Evolutionary conservation across 2,113 vertebrate species (phyloP).

Genomic region (Nerophis ophidion): DNA sequence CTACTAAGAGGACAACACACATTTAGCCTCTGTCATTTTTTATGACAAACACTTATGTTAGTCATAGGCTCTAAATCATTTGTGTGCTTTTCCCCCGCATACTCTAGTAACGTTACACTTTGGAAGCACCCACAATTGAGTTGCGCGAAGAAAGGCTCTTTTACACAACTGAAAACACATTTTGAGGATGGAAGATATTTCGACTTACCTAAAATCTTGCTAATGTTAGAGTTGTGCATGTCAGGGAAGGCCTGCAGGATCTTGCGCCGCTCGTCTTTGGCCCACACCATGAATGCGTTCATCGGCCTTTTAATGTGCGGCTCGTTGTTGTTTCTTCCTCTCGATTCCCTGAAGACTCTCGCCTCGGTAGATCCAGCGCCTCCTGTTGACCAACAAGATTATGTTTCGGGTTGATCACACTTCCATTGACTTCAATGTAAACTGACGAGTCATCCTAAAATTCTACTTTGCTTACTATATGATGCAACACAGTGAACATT

Average conservation of each 20-base stretch:
- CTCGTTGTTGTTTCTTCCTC: constrained; percentile 92
- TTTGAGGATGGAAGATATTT: not conserved
- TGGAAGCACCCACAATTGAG: too few species aligned
- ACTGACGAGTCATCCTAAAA: constrained; percentile 34
- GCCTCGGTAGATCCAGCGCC: constrained; percentile 93
- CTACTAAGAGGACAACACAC: constrained; percentile 66
- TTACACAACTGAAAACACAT: too few species aligned
- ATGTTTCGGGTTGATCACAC: constrained; percentile 89
- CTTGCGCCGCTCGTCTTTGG: constrained; percentile 96
- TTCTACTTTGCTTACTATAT: constrained; percentile 23
- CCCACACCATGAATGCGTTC: constrained; percentile 99
- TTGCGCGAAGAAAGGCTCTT: too few species aligned
- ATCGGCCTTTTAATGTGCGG: constrained; percentile 99
- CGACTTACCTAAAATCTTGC: constrained; percentile 95
- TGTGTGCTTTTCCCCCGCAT: too few species aligned
- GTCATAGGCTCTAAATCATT: too few species aligned
- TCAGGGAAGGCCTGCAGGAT: constrained; percentile 99
- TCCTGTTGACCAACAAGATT: constrained; percentile 98
- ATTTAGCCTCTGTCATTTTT: constrained; percentile 75
- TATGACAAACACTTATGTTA: constrained; percentile 69
- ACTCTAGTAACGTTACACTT: too few species aligned
- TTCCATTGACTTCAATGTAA: constrained; percentile 86
- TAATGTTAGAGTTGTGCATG: constrained; percentile 99
- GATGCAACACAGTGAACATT: not conserved
- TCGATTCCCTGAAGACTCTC: constrained; percentile 91